Evolutionary conservation across 1,140 invertebrate genomes (phyloP).

Genomic region (Cyclina sinensis): DNA sequence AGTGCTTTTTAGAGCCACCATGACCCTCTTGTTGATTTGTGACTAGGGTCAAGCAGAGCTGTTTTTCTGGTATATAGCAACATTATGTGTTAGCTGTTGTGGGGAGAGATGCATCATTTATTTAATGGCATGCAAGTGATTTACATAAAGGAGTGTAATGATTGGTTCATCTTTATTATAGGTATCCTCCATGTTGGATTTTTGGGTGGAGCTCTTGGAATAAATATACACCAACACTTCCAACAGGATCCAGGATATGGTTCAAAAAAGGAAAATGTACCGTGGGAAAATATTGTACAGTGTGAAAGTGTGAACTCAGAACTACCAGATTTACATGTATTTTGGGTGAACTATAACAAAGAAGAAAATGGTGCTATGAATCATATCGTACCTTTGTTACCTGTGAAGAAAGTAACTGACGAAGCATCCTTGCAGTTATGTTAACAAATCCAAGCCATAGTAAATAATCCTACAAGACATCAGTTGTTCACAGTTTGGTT

Average conservation of each 20-base stretch:
- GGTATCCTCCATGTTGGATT: constrained; percentile 1
- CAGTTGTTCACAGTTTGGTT: too few species aligned
- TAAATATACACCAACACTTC: background rate
- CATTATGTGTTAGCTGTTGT: too few species aligned
- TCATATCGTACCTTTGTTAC: background rate
- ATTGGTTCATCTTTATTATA: background rate
- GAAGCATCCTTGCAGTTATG: too few species aligned
- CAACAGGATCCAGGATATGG: background rate
- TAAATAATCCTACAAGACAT: too few species aligned
- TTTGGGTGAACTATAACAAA: background rate
- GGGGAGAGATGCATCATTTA: too few species aligned
- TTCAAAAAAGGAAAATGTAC: background rate
- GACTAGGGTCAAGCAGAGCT: too few species aligned
- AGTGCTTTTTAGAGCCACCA: too few species aligned
- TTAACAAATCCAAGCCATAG: too few species aligned
- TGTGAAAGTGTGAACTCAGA: background rate
- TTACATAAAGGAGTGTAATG: too few species aligned
- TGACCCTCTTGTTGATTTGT: too few species aligned
- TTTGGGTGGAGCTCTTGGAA: background rate
- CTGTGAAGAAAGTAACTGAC: background rate
- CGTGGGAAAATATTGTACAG: background rate
- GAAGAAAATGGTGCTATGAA: background rate
- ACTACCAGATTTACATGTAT: background rate
- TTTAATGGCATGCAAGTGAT: too few species aligned
- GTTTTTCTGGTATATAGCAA: too few species aligned